Percentiles rank a stretch among this genome's conserved stretches.
phyloP scores from a whole-genome alignment of 2,797 vertebrate species.

The Typhlichthys subterraneus region DNA sequence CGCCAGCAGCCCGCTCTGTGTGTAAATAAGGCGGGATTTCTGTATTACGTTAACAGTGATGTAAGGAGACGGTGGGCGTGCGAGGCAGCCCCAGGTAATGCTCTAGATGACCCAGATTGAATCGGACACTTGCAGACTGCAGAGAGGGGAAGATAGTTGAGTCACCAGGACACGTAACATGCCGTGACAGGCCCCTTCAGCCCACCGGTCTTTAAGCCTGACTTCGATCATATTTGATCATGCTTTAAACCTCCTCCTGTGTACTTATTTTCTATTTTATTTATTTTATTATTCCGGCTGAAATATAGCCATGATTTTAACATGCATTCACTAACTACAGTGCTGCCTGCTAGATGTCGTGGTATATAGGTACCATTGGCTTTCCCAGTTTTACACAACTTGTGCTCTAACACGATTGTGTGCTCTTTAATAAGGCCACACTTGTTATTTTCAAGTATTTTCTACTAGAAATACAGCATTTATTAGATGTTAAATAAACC shows the following conservation, averaged over 20 bases:
- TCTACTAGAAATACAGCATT: too few relatives aligned
- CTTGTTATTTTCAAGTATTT: too few relatives aligned
- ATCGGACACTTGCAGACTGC: conserved; percentile 4
- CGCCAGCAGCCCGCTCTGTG: not conserved
- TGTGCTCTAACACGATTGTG: too few relatives aligned
- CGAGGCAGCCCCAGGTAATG: conserved; percentile 22
- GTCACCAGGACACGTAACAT: conserved; percentile 20
- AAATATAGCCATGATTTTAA: not conserved
- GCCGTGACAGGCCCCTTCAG: conserved; percentile 39
- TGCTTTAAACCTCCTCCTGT: conserved; percentile 21
- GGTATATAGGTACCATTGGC: too few relatives aligned
- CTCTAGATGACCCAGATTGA: conserved; percentile 9
- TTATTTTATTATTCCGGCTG: not conserved
- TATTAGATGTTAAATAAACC: too few relatives aligned
- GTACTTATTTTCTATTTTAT: not conserved
- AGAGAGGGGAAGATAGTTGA: conserved; percentile 29
- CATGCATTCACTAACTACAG: not conserved
- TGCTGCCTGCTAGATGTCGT: too few relatives aligned
- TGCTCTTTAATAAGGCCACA: too few relatives aligned
- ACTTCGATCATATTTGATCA: conserved; percentile 17
- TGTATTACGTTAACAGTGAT: conserved; percentile 4
- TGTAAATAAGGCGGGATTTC: conserved; percentile 17
- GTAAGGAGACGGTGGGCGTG: conserved; percentile 9
- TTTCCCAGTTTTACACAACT: too few relatives aligned
- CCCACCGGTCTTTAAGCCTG: not conserved